These are phyloP conservation scores for Meliscaeva auricollis DNA, from an alignment of 2,888 invertebrate species.

Conservation along the genomic window DNA sequence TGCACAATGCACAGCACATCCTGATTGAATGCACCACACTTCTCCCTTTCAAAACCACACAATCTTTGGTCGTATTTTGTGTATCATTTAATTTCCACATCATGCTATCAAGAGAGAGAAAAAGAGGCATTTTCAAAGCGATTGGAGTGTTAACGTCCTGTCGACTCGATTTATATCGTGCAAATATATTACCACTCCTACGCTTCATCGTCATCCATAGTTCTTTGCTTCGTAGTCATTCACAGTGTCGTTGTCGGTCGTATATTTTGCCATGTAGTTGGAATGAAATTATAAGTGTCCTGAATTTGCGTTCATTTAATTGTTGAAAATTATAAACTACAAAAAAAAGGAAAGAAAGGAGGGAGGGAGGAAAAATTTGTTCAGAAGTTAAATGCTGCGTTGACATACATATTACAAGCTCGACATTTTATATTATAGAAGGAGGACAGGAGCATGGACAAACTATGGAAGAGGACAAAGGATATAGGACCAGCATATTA, in stretches of 20 bases:
- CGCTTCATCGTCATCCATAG: constrained; percentile 10
- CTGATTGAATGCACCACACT: constrained; percentile 6
- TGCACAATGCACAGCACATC: background rate
- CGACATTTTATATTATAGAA: background rate
- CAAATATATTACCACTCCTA: constrained; percentile 29
- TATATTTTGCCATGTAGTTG: constrained; percentile 34
- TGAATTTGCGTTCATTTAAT: constrained; percentile 40
- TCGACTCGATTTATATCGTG: constrained; percentile 42
- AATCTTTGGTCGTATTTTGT: constrained; percentile 20
- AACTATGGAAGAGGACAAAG: background rate
- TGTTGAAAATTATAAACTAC: constrained; percentile 22
- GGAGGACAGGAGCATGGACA: background rate
- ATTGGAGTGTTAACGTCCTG: constrained; percentile 29
- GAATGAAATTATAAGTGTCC: constrained; percentile 39
- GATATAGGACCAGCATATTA: constrained; percentile 34
- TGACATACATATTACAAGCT: constrained; percentile 33
- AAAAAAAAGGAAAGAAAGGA: background rate
- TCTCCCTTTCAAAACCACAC: constrained; percentile 9
- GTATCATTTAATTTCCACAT: constrained; percentile 44
- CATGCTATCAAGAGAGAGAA: constrained; percentile 10
- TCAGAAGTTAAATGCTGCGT: constrained; percentile 20
- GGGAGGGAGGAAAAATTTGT: too few species aligned
- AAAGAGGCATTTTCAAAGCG: constrained; percentile 30
- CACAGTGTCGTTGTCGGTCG: background rate
- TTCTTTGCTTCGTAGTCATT: background rate